Percentiles rank a stretch among this genome's conserved stretches.
phyloP scores from a whole-genome alignment of 2,888 invertebrate species.

The Beris chalybata region DNA sequence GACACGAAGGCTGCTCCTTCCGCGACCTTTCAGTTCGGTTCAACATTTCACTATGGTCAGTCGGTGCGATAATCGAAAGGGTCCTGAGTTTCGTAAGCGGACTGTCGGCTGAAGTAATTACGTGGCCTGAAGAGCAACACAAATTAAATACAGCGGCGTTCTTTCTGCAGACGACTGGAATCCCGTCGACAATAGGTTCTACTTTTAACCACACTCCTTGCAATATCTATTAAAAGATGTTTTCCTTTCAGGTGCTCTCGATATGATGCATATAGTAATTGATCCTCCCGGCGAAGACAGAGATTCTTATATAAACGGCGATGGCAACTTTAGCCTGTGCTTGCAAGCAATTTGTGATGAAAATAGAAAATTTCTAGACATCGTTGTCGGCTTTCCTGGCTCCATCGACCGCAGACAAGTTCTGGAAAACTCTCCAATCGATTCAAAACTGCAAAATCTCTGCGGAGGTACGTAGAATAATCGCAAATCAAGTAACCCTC shows the following conservation, averaged over 20 bases:
- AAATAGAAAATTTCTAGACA: neutral
- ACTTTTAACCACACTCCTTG: neutral
- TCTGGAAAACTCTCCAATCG: neutral
- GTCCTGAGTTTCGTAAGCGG: neutral
- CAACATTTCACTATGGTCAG: neutral
- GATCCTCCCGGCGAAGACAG: neutral
- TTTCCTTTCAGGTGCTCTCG: slow-evolving; percentile 1
- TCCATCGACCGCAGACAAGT: neutral
- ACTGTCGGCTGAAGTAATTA: neutral
- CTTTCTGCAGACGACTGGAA: neutral
- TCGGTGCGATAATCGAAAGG: neutral
- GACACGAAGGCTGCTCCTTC: neutral
- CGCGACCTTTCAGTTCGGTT: neutral
- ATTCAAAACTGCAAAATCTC: neutral
- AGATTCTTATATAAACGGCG: neutral
- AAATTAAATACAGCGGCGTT: neutral
- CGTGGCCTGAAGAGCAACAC: neutral
- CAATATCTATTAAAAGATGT: neutral
- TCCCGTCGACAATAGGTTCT: neutral
- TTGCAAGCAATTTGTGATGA: slow-evolving; percentile 12
- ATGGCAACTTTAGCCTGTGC: neutral
- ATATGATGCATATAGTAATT: neutral
- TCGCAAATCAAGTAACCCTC: no score
- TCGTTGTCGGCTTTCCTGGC: neutral
- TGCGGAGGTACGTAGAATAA: neutral